Percentiles rank a stretch among this genome's conserved stretches.
These are phyloP conservation scores for Cosmopolites sordidus DNA, from an alignment of 2,888 invertebrate species.

Conservation along the genomic window DNA sequence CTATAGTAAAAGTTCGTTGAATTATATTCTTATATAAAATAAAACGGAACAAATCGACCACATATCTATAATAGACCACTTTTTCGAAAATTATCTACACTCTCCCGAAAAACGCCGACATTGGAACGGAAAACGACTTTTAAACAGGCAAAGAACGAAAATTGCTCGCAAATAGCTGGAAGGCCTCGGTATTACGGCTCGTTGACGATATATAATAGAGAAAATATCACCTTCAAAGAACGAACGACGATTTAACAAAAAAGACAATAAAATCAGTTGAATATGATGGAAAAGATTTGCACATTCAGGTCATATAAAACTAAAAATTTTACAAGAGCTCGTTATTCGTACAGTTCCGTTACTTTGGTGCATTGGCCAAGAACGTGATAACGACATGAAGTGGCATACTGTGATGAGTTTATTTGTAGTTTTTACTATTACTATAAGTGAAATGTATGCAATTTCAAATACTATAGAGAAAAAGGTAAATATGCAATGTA, in stretches of 20 bases:
- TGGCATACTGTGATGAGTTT: background rate
- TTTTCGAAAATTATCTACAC: background rate
- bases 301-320: constrained; percentile 27
- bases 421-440: background rate
- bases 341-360: no score
- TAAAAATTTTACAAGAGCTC: background rate
- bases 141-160: background rate
- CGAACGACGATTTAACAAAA: constrained; percentile 11
- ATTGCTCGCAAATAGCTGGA: constrained; percentile 3
- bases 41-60: no score
- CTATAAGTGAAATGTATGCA: constrained; percentile 1
- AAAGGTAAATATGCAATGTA: constrained; percentile 3
- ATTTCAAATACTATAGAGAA: background rate
- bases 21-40: no score
- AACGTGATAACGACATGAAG: background rate
- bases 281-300: constrained; percentile 22
- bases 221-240: constrained; percentile 18
- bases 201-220: constrained; percentile 22
- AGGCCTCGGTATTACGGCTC: constrained; percentile 19
- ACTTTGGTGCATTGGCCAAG: background rate
- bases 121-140: background rate
- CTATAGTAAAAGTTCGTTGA: no score
- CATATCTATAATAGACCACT: no score
- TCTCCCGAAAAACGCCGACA: background rate
- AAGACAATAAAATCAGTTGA: constrained; percentile 18